Evolutionary conservation across 2,797 vertebrate species (phyloP), one percentile per base, ranked within the genome.

Genomic region (Phoebastria nigripes): DNA sequence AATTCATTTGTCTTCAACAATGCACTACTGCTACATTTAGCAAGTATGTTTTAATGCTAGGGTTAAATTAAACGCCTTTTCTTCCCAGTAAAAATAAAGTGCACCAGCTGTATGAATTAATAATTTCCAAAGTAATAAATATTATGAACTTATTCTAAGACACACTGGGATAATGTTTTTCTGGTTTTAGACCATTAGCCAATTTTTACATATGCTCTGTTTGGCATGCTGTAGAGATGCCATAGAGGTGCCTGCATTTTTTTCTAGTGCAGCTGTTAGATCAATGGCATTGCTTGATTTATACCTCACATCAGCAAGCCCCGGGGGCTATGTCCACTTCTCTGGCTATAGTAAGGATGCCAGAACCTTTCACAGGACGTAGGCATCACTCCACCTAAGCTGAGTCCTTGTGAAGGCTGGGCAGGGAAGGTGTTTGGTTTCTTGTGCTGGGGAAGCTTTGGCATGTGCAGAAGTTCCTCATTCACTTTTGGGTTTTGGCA

Each of bases 41-140:
- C 39, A 85, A 95, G 61, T 87, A 29, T 78, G 33, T 87, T 87
- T 95, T 77, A 95, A 85, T 69, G 46, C 25, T 77, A 81, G 61
- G 67, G n/a, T 78, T 91, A 91, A 94, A 96, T 83, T 70, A 82
- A 92, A 65, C 14, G 66, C 70, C 14, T 89, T 80, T 87, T 91
- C 33, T 3, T 62, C 37, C 11, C 21, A 81, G 39, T 76, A 72
- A 86, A 95, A 94, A 91, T 42, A 67, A 86, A 94, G 74, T 70
- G 39, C 31, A 47, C 65, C 39, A 62, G 78, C 76, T 81, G 84
- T 58, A 94, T 89, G 62, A 96, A 96, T 93, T 92, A 92, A 77
- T 92, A 95, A 91, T 87, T 97, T 85, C 61, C 20, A 81, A 94
- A 92, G 82, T 82, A 91, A 96, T 95, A 96, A 96, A 89, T 94